Conservation (phyloP, 1,140 invertebrate species). For the Zaprionus tsacasi region DNA sequence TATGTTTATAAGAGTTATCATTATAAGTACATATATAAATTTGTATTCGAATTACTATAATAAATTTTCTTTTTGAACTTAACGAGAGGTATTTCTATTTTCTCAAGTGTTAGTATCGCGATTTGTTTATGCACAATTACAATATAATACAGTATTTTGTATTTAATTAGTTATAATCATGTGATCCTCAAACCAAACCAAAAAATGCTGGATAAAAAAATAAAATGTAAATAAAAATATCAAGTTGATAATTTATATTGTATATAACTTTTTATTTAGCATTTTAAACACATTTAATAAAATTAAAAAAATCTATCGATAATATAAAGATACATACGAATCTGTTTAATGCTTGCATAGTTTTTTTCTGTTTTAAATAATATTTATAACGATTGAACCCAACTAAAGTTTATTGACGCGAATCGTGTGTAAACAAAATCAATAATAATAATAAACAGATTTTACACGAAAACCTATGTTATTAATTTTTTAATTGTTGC, state of each 20-base stretch:
- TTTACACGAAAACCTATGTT: conserved; percentile 50
- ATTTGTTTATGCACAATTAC: conserved; percentile 40
- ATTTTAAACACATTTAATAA: conserved; percentile 80
- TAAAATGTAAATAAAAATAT: conserved; percentile 14
- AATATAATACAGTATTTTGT: conserved; percentile 31
- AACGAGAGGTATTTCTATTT: conserved; percentile 85
- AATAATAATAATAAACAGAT: conserved; percentile 58
- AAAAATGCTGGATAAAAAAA: not conserved
- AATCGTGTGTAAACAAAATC: conserved; percentile 64
- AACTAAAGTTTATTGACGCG: conserved; percentile 61
- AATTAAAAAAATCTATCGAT: conserved; percentile 66
- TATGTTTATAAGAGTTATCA: conserved; percentile 26
- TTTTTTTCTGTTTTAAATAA: not conserved
- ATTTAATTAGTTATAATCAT: conserved; percentile 51
- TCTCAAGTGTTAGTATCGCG: conserved; percentile 80
- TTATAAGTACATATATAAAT: conserved; percentile 59
- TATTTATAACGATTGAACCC: conserved; percentile 77
- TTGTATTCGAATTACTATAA: conserved; percentile 55
- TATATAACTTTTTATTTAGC: conserved; percentile 73
- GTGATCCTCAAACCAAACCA: conserved; percentile 9
- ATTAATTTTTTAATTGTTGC: conserved; percentile 30
- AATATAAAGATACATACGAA: conserved; percentile 30
- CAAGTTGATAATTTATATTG: conserved; percentile 54
- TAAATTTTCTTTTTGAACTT: conserved; percentile 80
- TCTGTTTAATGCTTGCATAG: conserved; percentile 15